Conservation (phyloP, 2,797 vertebrate species). For the Malurus splendens region DNA sequence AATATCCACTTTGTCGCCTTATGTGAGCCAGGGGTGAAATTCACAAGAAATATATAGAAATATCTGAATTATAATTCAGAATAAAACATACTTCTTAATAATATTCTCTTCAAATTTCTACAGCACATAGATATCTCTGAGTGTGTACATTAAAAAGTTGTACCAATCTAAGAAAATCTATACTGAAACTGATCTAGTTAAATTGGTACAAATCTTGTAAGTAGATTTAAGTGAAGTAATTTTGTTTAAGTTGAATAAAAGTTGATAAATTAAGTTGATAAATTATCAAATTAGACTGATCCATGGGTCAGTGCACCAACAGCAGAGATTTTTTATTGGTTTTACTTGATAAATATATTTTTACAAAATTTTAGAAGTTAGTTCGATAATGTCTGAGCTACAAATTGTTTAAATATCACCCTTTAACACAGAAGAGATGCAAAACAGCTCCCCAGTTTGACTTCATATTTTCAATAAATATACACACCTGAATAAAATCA, state of each 20-base stretch:
- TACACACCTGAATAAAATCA: background rate
- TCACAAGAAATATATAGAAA: background rate
- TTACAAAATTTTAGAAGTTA: background rate
- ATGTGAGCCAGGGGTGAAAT: background rate
- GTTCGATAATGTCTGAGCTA: background rate
- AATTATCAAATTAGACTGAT: background rate
- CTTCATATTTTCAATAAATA: background rate
- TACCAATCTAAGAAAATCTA: background rate
- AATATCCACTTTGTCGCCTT: background rate
- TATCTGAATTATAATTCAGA: background rate
- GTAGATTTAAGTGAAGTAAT: background rate
- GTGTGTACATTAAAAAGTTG: background rate
- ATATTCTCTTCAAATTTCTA: background rate
- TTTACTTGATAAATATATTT: background rate
- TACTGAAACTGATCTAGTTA: background rate
- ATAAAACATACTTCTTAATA: background rate
- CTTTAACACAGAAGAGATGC: background rate
- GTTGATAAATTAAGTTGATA: background rate
- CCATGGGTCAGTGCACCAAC: fast-evolving
- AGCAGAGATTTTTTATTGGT: background rate
- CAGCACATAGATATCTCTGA: background rate
- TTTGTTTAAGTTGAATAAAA: background rate
- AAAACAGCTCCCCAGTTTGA: background rate
- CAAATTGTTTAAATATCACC: background rate
- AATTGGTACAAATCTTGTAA: background rate